Base-by-base conservation (phyloP, 2,113 vertebrate species). In the Syrrhaptes paradoxus region DNA sequence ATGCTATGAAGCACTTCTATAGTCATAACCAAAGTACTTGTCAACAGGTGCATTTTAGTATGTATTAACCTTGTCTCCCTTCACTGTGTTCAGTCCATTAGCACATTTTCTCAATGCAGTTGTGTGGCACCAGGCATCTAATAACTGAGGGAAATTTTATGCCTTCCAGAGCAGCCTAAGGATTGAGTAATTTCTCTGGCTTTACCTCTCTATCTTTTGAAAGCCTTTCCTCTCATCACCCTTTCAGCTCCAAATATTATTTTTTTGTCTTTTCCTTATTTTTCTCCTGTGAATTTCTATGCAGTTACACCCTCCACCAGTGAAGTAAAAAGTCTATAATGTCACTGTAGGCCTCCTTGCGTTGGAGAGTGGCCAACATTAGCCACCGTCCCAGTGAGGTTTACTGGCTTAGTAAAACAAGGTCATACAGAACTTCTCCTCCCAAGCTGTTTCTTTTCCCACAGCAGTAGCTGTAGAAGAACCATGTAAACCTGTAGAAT, bases 331-430 rank as follows among this genome's bases (percentile, higher is more conserved):
- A 36, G 14, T 48, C 31, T 38, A 20, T 2, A 24, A 49, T 11
- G 32, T 54, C 46, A 59, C 54, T 79, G 25, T 10, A 81, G n/a
- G 61, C 17, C 28, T 95, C 49, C 43, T 46, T 93, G 89, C 0
- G 3, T 46, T 67, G 74, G 74, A 93, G 12, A 36, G 74, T n/a
- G 63, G 66, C 85, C 76, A 94, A 18, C 51, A 49, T 32, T 58
- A 96, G 38, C 63, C 74, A 52, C 76, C 91, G 24, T 94, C 88
- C 77, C 48, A 43, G 31, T 26, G 54, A 84, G 80, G 43, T 94
- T 97, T 96, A 80, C 72, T 85, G 78, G 41, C 51, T 96, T 68
- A 78, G 36, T 86, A 76, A 93, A 95, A 81, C 49, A 79, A 90
- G 41, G 21, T 54, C 89, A 79, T 20, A 49, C 5, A 41, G 38